Base-by-base conservation (phyloP, 2,888 invertebrate genomes). In the Drosophila planitibia region DNA sequence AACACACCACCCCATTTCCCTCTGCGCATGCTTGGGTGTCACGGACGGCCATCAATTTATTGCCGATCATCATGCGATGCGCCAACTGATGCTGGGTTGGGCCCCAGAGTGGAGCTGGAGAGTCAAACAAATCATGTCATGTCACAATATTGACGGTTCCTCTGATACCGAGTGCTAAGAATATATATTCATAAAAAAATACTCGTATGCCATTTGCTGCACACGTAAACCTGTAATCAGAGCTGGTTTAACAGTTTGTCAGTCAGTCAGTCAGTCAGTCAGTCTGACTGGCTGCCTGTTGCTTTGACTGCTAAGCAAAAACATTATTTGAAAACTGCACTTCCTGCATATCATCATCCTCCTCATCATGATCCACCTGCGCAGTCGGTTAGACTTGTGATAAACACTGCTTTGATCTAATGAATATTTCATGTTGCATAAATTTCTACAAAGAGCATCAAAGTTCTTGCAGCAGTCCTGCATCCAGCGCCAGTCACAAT, bases 361-460 rank as follows among this genome's bases (percentile, higher is more conserved):
- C 54, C 52, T 51, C 60, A 54, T 6, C 47, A 37, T 19, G n/a
- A n/a, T 32, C 14, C 30, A 58, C n/a, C 57, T 57, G 39, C n/a
- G n/a, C n/a, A 5, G 47, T 19, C 10, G 19, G 19, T 49, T 49
- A 16, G 28, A 3, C 3, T 4, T 25, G 16, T 9, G 28, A 9
- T 47, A 25, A 63, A 61, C 28, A 7, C 47, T 53, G 5, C 49
- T 63, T 79, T 80, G 77, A 85, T 83, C 81, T 79, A 79, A 82
- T 90, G 90, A 90, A 91, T 91, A 87, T 91, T 89, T 91, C 83
- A 91, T 89, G 81, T 72, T 76, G 83, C 87, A 80, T 83, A 84
- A 87, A 80, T 84, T 87, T 68, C 61, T 63, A 58, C 62, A 67
- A 72, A 70, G 44, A 53, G 52, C 59, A 47, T 4, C 47, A 16